Base-by-base conservation (phyloP, 2,888 invertebrate genomes). In the Nematopogon swammerdamellus region DNA sequence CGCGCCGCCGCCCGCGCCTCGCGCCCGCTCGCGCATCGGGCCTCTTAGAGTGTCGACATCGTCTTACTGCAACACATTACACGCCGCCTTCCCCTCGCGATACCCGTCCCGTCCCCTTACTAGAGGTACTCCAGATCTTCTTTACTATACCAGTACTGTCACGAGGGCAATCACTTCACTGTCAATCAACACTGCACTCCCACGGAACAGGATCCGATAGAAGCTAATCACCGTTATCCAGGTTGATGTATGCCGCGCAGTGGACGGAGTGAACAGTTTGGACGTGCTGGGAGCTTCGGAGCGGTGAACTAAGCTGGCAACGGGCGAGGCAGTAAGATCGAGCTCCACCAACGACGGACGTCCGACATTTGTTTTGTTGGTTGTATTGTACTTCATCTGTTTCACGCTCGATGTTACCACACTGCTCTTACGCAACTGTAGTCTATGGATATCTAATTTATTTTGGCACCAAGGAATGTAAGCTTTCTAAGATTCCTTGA, bases 291-390 rank as follows among this genome's bases (percentile, higher is more conserved):
- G n/a, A n/a, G n/a, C n/a, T n/a, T n/a, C n/a, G n/a, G n/a, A n/a
- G n/a, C n/a, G n/a, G n/a, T n/a, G n/a, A n/a, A n/a, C n/a, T n/a
- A n/a, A 25, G 25, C 25, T 25, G 54, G 58, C 56, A 56, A 58
- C 57, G 54, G 51, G 55, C 50, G 58, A 54, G 61, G 53, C 47
- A 36, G 14, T 3, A 14, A 4, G 36, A 36, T 3, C 36, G 36
- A 36, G n/a, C 36, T 36, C 36, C 36, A 14, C 36, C 14, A 36
- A 36, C 14, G 3, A 14, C 45, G 50, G 4, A 6, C 45, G 50
- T 76, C 76, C 70, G 79, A 79, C 79, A 80, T 80, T 80, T 80
- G 79, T 80, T 80, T 76, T 76, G 75, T 77, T 66, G 63, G 61
- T 65, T 67, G 57, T 55, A 57, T 58, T 55, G 55, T 54, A 52